Evolutionary conservation across 2,888 invertebrate genomes (phyloP), one percentile per base, ranked within the genome.

Genomic region (Sphaerophoria taeniata): DNA sequence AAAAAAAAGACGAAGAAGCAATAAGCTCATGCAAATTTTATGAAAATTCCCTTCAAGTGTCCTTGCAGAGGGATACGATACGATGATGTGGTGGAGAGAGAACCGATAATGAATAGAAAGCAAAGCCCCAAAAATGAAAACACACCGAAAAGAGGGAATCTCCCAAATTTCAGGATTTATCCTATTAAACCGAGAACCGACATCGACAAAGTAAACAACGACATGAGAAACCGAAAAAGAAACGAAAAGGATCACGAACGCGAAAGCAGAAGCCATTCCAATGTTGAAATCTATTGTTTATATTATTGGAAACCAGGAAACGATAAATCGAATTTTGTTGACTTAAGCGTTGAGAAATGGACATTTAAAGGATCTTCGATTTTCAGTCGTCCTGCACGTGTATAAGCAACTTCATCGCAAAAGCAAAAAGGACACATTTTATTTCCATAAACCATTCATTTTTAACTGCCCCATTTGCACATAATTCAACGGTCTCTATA

Each of bases 291-390:
- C 47, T 31, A 70, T 78, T 78, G 78, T 70, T 69, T 78, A 47
- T 58, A 33, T 60, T 31, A 47, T 43, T 61, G 49, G 33, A 36
- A n/a, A n/a, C n/a, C n/a, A n/a, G n/a, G n/a, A n/a, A 49, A 60
- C 33, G 51, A 71, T 74, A 79, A 83, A 83, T 78, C 73, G 61
- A 74, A 56, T 55, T 34, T 73, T 79, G 74, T 79, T 74, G 65
- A 79, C 74, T 70, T 53, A 53, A 65, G 63, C 55, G 65, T 63
- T 65, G 63, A 55, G 49, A 34, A 14, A 36, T 63, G 63, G 55
- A 69, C 69, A 70, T 70, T 63, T 60, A 47, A 36, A 34, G 55
- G 58, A 74, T 78, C 51, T 73, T 34, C n/a, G 45, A 43, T 61
- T 14, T 67, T 11, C 9, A 34, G 34, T 33, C 53, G 34, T 16